Percentiles rank a stretch among this genome's conserved stretches.
Evolutionary conservation across 2,113 vertebrate species (phyloP).

Genomic region (Elgaria multicarinata): DNA sequence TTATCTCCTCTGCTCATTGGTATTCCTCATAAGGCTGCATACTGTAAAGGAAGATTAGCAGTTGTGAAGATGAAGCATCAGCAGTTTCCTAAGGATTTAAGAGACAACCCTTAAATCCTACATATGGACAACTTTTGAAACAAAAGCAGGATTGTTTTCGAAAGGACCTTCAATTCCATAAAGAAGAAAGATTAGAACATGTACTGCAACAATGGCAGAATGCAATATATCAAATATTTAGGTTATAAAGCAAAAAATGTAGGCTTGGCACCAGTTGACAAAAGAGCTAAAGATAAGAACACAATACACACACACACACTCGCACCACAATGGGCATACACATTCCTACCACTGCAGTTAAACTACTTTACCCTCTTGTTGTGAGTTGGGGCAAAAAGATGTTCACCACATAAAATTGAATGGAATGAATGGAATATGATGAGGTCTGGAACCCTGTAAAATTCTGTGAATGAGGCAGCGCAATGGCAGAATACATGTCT

Average conservation of each 20-base stretch:
- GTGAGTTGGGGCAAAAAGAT: neutral
- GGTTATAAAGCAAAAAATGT: constrained; percentile 42
- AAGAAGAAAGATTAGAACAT: neutral
- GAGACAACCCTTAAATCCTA: constrained; percentile 13
- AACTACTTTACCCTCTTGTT: neutral
- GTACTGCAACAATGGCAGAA: constrained; percentile 14
- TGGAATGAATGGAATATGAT: too few species aligned
- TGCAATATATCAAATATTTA: constrained; percentile 49
- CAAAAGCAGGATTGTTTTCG: constrained; percentile 35
- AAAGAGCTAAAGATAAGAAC: neutral
- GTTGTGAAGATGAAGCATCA: constrained; percentile 57
- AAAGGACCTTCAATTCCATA: constrained; percentile 32
- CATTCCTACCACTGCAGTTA: neutral
- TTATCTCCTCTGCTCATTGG: constrained; percentile 34
- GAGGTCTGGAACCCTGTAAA: too few species aligned
- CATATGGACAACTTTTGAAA: constrained; percentile 40
- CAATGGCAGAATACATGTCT: neutral
- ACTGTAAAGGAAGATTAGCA: constrained; percentile 59
- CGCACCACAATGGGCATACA: neutral
- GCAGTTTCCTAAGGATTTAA: constrained; percentile 52
- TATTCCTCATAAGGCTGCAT: constrained; percentile 34
- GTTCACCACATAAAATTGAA: neutral
- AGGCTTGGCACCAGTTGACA: neutral
- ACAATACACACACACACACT: neutral
- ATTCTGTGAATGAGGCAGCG: neutral